These are phyloP conservation scores for Athene cunicularia DNA, from an alignment of 2,113 vertebrate species.

Conservation along the genomic window DNA sequence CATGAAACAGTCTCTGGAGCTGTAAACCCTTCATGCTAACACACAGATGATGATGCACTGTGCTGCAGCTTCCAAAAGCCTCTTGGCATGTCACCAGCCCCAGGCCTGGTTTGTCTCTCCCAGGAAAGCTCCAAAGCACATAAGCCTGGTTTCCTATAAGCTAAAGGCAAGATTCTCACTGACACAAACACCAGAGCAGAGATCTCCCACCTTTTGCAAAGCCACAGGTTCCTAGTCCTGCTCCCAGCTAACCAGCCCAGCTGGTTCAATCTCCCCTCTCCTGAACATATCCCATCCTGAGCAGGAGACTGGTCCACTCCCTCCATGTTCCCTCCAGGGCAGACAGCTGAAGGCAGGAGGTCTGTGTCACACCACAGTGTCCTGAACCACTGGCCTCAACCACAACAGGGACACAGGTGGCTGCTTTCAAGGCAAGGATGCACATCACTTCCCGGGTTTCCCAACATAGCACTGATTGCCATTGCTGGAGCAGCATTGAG, in stretches of 20 bases:
- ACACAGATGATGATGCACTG: fast-evolving
- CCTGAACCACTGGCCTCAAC: not conserved
- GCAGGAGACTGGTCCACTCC: not conserved
- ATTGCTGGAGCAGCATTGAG: not conserved
- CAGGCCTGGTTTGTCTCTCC: not conserved
- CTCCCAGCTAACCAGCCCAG: not conserved
- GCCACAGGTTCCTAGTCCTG: not conserved
- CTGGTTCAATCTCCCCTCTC: not conserved
- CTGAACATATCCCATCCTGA: not conserved
- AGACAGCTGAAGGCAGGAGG: not conserved
- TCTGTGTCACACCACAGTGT: not conserved
- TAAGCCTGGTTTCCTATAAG: not conserved
- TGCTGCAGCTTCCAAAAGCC: not conserved
- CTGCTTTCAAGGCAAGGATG: not conserved
- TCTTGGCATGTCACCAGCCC: not conserved
- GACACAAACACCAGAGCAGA: not conserved
- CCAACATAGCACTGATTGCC: fast-evolving
- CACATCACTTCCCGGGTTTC: not conserved
- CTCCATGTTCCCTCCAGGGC: not conserved
- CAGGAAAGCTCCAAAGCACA: not conserved
- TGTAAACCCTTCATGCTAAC: not conserved
- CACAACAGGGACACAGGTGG: too few species aligned
- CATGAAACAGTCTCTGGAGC: not conserved
- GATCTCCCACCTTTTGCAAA: not conserved
- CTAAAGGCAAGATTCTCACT: not conserved